Base-by-base conservation (phyloP, 2,113 vertebrate genomes). In the Rhinogobius similis region DNA sequence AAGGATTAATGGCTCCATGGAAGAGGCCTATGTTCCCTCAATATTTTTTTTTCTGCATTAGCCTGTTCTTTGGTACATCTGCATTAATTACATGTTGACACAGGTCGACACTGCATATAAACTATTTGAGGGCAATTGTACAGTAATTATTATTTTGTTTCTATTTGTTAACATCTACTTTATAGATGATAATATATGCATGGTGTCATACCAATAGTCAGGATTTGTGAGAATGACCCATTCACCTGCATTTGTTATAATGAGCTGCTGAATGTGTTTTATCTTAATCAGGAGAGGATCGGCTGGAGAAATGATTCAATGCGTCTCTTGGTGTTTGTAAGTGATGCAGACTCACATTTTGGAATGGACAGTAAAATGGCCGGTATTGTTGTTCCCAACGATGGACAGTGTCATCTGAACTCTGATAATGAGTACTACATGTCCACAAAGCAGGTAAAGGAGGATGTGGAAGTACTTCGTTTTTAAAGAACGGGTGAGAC, bases 351-450 rank as follows among this genome's bases (percentile, higher is more conserved):
- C 91, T 99, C 98, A 44, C 98, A 99, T 85, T 95, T 98, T 72
- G 98, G 97, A 68, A 99, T 99, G 97, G 98, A 99, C 88, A 98
- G 98, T 83, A 99, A 96, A 87, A 89, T 99, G 90, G 95, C 97
- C 3, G 98, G 98, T 65, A 98, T 99, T 0, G 98, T 99, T 74
- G 93, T 96, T 81, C 98, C 98, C 69, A 98, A 99, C 1, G 98
- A 99, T 6, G 95, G 96, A 0, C 92, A 95, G 77, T 99, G 98
- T 84, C 97, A 99, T 82, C 90, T 99, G 91, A 96, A 99, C 78
- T 89, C 68, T 84, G 96, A 95, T 77, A 98, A 98, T 52, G 95
- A 97, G 79, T 99, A 99, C 73, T 92, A 93, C 82, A 98, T 96
- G 95, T 95, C 97, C 77, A 94, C 93, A 8, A 20, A 94, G 71